Percentiles rank a stretch among this genome's conserved stretches.
These are phyloP conservation scores for Probaryconus sp. DNA, from an alignment of 1,140 invertebrate species.

Conservation along the genomic window DNA sequence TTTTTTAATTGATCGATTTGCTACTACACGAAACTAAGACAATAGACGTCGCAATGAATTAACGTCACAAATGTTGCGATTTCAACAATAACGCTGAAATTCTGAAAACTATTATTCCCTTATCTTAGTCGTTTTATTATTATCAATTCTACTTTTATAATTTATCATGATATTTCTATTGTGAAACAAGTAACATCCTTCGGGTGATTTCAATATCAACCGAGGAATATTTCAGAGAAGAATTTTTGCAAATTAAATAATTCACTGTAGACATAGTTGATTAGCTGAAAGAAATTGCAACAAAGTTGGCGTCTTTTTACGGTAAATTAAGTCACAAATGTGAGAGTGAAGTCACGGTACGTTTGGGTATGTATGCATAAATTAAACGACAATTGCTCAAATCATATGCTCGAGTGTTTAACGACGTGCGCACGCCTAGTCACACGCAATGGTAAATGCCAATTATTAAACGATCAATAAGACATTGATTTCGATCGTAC, in stretches of 20 bases:
- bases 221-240: slow-evolving; percentile 14
- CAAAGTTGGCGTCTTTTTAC: slow-evolving; percentile 35
- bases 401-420: slow-evolving; percentile 48
- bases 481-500: too few relatives aligned
- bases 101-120: slow-evolving; percentile 10
- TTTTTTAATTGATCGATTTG: slow-evolving; percentile 33
- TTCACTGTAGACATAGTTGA: slow-evolving; percentile 18
- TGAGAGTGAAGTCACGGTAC: slow-evolving; percentile 38
- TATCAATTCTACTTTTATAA: slow-evolving; percentile 2
- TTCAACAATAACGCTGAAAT: slow-evolving; percentile 16
- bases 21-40: slow-evolving; percentile 23
- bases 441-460: neutral
- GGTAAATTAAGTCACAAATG: slow-evolving; percentile 37
- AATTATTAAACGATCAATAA: slow-evolving; percentile 11
- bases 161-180: slow-evolving; percentile 9
- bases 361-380: slow-evolving; percentile 44
- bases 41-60: slow-evolving; percentile 38
- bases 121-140: slow-evolving; percentile 8
- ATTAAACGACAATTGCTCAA: slow-evolving; percentile 61
- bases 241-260: slow-evolving; percentile 10
- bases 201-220: neutral
- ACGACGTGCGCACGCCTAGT: slow-evolving; percentile 46
- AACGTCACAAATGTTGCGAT: slow-evolving; percentile 28
- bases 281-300: slow-evolving; percentile 34
- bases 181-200: neutral